Evolutionary conservation across 2,113 vertebrate species (phyloP).

Genomic region (Hippocampus guttulatus): DNA sequence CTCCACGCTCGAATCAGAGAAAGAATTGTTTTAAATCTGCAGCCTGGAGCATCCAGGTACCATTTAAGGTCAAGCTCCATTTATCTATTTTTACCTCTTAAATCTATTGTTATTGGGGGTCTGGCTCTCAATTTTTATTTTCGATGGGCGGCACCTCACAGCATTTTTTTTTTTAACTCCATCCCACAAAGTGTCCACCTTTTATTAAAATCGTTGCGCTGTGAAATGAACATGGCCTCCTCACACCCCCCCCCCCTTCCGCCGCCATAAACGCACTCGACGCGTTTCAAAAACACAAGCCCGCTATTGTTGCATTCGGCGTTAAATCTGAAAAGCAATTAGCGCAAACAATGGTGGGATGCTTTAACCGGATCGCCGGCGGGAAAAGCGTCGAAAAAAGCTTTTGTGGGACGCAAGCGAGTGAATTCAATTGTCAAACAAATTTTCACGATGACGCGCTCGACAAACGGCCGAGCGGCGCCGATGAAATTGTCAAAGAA

Average conservation of each 20-base stretch:
- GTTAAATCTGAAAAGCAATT: slow-evolving; percentile 44
- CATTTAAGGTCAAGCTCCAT: slow-evolving; percentile 4
- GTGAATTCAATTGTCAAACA: background rate
- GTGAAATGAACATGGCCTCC: background rate
- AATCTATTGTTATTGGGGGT: background rate
- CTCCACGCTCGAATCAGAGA: slow-evolving; percentile 40
- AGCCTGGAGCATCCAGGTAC: slow-evolving; percentile 14
- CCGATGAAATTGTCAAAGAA: slow-evolving; percentile 20
- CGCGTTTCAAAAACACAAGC: slow-evolving; percentile 9
- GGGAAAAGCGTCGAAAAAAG: slow-evolving; percentile 4
- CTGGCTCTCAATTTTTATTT: background rate
- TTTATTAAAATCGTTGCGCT: background rate
- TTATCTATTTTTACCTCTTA: background rate
- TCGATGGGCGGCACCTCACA: background rate
- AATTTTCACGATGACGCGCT: background rate
- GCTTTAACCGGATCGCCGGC: background rate
- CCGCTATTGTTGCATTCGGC: slow-evolving; percentile 25
- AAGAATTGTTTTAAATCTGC: slow-evolving; percentile 15
- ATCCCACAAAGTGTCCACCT: background rate
- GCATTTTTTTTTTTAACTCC: background rate
- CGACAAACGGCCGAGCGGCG: background rate
- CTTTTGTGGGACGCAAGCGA: slow-evolving; percentile 15
- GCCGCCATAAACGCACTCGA: background rate
- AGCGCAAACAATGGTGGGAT: slow-evolving; percentile 26
- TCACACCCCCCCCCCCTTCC: background rate